Evolutionary conservation across 1,140 invertebrate genomes (phyloP).

Genomic region (Asbolus verrucosus): DNA sequence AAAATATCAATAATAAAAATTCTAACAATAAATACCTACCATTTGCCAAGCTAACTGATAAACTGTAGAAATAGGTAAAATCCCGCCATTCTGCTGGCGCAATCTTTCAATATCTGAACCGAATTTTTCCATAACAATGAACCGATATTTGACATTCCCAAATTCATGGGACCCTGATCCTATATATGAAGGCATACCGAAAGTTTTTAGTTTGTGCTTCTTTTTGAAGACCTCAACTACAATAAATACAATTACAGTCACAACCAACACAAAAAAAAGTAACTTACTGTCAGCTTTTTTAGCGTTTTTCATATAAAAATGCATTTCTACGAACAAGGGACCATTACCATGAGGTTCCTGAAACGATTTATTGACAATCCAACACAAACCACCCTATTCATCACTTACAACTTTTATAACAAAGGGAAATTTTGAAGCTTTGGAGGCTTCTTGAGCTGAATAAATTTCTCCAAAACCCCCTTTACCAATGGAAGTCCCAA

Average conservation of each 20-base stretch:
- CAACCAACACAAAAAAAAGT: too few species aligned
- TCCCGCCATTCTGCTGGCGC: slow-evolving; percentile 77
- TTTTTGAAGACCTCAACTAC: slow-evolving; percentile 78
- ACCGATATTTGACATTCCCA: slow-evolving; percentile 84
- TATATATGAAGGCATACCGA: slow-evolving; percentile 90
- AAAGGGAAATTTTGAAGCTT: slow-evolving; percentile 71
- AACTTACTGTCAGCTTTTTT: slow-evolving; percentile 82
- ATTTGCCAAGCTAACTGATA: slow-evolving; percentile 88
- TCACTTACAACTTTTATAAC: too few species aligned
- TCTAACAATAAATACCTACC: too few species aligned
- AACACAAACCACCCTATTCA: too few species aligned
- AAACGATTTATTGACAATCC: too few species aligned
- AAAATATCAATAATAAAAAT: too few species aligned
- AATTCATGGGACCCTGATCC: slow-evolving; percentile 85
- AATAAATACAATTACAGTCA: slow-evolving; percentile 32
- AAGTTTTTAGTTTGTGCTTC: slow-evolving; percentile 75
- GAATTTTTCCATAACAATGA: slow-evolving; percentile 92
- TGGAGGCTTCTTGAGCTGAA: slow-evolving; percentile 73
- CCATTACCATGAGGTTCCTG: slow-evolving; percentile 95
- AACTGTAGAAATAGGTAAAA: slow-evolving; percentile 80
- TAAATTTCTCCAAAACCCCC: slow-evolving; percentile 97
- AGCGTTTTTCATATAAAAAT: slow-evolving; percentile 91
- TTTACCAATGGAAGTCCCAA: slow-evolving; percentile 87
- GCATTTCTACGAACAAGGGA: slow-evolving; percentile 94
- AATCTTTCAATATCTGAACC: slow-evolving; percentile 90